Evolutionary conservation across 1,140 invertebrate species (phyloP), one percentile per base, ranked within the genome.

Genomic region (Caenorhabditis inopinata): DNA sequence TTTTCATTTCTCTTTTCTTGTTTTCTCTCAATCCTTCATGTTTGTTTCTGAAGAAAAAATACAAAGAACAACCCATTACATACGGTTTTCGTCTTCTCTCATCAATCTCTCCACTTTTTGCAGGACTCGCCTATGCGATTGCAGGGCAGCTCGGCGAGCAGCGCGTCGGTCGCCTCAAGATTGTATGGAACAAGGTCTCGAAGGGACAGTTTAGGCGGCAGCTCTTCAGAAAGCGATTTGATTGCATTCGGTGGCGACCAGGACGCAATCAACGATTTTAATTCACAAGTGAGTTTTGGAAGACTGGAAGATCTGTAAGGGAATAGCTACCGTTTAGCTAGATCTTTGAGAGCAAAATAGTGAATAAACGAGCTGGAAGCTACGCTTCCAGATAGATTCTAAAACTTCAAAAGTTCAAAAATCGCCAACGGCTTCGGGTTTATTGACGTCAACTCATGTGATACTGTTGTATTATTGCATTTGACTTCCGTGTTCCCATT

Each of bases 111-210:
- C 12, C 5, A 51, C 7, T 38, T 21, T 23, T 74, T 79, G 11
- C 78, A 79, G 78, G 78, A 79, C 46, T 79, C 80, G 49, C 75
- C 74, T 48, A 81, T 81, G 80, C 74, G 80, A 32, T 53, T 81
- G 45, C 51, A 81, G 38, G 80, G 80, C 49, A 68, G 49, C 42
- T 82, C 80, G 35, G 73, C 80, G 32, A 81, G 79, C 49, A 74
- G 58, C 23, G 82, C 82, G 49, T 83, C 82, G 74, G 82, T 83
- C 21, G 82, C 82, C 14, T 78, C 74, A 7, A 83, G 82, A 38
- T 58, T 83, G n/a, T 83, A 83, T 76, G 74, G 74, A 38, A 82
- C 74, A 35, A 29, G 82, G 16, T 76, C 74, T 32, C 49, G 80
- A 25, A 47, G 80, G 25, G 80, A 80, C 42, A 48, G 35, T 48